These are phyloP conservation scores for Setipinna tenuifilis DNA, from an alignment of 2,797 vertebrate genomes.

Conservation along the genomic window DNA sequence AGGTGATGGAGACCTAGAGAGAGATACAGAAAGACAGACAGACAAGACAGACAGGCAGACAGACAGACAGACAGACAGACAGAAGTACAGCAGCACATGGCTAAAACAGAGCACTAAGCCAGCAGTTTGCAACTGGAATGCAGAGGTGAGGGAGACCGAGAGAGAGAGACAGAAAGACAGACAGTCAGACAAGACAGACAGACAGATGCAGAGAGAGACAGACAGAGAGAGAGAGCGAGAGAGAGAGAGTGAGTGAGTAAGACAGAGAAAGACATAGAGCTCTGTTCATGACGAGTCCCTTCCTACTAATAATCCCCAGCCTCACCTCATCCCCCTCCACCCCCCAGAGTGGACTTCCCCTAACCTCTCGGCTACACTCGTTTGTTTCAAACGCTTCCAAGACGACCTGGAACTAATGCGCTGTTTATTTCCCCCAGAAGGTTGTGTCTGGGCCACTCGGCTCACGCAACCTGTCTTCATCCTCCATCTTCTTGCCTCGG, in stretches of 20 bases:
- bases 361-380: constrained; percentile 56
- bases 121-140: constrained; percentile 32
- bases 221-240: constrained; percentile 36
- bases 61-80: constrained; percentile 24
- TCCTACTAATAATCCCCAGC: constrained; percentile 62
- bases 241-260: constrained; percentile 41
- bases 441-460: constrained; percentile 58
- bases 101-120: constrained; percentile 52
- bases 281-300: constrained; percentile 59
- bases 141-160: constrained; percentile 31
- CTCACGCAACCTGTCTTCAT: constrained; percentile 67
- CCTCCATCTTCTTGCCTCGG: constrained; percentile 38
- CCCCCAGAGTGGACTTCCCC: constrained; percentile 61
- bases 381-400: constrained; percentile 68
- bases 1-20: constrained; percentile 20
- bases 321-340: constrained; percentile 29
- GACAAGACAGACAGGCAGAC: constrained; percentile 29
- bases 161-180: constrained; percentile 23
- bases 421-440: constrained; percentile 71
- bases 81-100: constrained; percentile 59
- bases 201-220: constrained; percentile 32
- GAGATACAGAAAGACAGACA: constrained; percentile 39
- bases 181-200: constrained; percentile 38
- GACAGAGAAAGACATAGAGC: constrained; percentile 41
- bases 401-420: constrained; percentile 71